Base-by-base conservation (phyloP, 2,797 vertebrate species). In the Sciaenops ocellatus region DNA sequence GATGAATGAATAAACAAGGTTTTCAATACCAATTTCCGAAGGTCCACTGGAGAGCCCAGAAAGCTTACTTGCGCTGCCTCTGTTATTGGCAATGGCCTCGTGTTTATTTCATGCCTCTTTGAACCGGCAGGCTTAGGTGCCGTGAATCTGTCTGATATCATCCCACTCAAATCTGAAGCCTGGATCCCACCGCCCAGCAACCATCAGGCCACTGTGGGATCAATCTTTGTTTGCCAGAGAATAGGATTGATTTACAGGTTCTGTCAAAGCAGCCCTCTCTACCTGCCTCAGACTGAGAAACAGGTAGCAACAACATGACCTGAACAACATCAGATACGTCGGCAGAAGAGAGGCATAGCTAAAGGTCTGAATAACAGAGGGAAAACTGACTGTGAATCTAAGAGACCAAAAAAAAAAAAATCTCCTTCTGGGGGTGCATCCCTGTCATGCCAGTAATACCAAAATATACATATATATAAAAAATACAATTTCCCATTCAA, bases 91-190 rank as follows among this genome's bases (percentile, higher is more conserved):
- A 90, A 78, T 77, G 82, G 82, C 70, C 74, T 86, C 69, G 92
- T 90, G 86, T 95, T 94, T 95, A 94, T 95, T 95, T 95, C 93
- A 95, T 95, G 94, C 90, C 91, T 95, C 91, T 95, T 94, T 95
- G 93, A 95, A 95, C 92, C 82, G 68, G 84, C 82, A 89, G 90
- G 90, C 92, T 91, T 87, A 89, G 92, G 90, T 86, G 90, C 88
- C 57, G 81, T 87, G 85, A 92, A 93, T 92, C 89, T 87, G 90
- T 94, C 94, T 95, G 90, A 95, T 93, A 94, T 93, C 87, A 95
- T 94, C 90, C 91, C 93, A 91, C 91, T 95, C 94, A 95, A 95
- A 94, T 91, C 90, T 63, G 86, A 93, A 87, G 87, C 88, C 92
- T 87, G 82, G 87, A 92, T 89, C 93, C 87, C 80, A 86, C 83